phyloP scores from a whole-genome alignment of 2,888 invertebrate species.

The Nyleta sp. region DNA sequence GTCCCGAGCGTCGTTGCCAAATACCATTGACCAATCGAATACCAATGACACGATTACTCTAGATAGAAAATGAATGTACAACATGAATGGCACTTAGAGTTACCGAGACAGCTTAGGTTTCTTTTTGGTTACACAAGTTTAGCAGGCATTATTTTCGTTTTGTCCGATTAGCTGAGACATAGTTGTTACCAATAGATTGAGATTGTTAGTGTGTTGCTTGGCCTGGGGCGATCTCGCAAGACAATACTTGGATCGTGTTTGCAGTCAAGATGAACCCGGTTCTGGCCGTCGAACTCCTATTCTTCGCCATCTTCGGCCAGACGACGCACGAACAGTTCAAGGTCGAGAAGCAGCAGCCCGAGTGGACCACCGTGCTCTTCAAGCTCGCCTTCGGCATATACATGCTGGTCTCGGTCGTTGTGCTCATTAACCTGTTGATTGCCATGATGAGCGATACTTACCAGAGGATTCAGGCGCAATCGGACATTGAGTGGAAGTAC shows the following conservation, averaged over 20 bases:
- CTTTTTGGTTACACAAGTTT: slow-evolving; percentile 32
- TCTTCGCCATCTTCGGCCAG: slow-evolving; percentile 99
- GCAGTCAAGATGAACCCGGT: slow-evolving; percentile 96
- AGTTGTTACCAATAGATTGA: slow-evolving; percentile 35
- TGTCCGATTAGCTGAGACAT: slow-evolving; percentile 28
- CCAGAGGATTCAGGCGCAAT: slow-evolving; percentile 95
- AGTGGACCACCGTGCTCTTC: slow-evolving; percentile 93
- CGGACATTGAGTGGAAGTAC: slow-evolving; percentile 91
- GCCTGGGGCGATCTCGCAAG: slow-evolving; percentile 43
- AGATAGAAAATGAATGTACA: slow-evolving; percentile 38
- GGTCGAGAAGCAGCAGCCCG: slow-evolving; percentile 88
- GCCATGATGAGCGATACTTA: slow-evolving; percentile 99
- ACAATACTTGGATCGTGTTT: slow-evolving; percentile 76
- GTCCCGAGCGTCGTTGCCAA: slow-evolving; percentile 34
- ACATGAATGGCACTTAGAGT: slow-evolving; percentile 50
- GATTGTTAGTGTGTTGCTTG: slow-evolving; percentile 46
- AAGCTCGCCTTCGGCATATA: slow-evolving; percentile 96
- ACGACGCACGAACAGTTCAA: slow-evolving; percentile 92
- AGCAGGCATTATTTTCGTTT: slow-evolving; percentile 35
- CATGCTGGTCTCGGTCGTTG: slow-evolving; percentile 99
- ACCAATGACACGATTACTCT: slow-evolving; percentile 8
- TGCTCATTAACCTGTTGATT: slow-evolving; percentile 99
- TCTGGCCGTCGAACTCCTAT: slow-evolving; percentile 98
- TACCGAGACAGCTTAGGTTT: slow-evolving; percentile 48
- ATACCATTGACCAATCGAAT: slow-evolving; percentile 10